phyloP scores from a whole-genome alignment of 2,888 invertebrate genomes.

The Melinaea marsaeus region DNA sequence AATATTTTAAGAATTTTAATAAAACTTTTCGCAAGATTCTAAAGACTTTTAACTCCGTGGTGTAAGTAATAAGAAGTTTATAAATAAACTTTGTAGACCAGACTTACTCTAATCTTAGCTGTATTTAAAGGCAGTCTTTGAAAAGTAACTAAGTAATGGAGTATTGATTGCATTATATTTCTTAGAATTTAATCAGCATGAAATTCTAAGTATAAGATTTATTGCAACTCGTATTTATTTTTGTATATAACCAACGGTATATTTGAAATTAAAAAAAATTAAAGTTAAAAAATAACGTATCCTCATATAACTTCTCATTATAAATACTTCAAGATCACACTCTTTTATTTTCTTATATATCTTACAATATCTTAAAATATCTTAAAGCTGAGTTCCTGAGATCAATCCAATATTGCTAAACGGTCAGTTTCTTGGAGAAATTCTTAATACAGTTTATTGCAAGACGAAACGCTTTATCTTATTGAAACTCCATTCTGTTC shows the following conservation, averaged over 20 bases:
- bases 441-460: conserved; percentile 14
- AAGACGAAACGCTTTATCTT: conserved; percentile 11
- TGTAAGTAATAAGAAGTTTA: conserved; percentile 17
- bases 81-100: conserved; percentile 22
- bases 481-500: conserved; percentile 9
- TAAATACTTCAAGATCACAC: no score
- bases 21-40: background rate
- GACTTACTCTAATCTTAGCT: conserved; percentile 12
- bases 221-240: no score
- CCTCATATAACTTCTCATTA: no score
- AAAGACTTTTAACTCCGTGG: conserved; percentile 9
- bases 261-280: no score
- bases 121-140: conserved; percentile 13
- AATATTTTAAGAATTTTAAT: background rate
- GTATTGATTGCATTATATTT: background rate
- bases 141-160: conserved; percentile 5
- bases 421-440: conserved; percentile 7
- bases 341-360: no score
- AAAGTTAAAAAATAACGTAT: no score
- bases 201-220: no score
- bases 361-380: background rate
- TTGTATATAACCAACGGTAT: no score
- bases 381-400: background rate
- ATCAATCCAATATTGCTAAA: conserved; percentile 1
- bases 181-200: no score